Percentiles rank a stretch among this genome's conserved stretches.
phyloP scores from a whole-genome alignment of 2,888 invertebrate species.

The Meghimatium bilineatum region DNA sequence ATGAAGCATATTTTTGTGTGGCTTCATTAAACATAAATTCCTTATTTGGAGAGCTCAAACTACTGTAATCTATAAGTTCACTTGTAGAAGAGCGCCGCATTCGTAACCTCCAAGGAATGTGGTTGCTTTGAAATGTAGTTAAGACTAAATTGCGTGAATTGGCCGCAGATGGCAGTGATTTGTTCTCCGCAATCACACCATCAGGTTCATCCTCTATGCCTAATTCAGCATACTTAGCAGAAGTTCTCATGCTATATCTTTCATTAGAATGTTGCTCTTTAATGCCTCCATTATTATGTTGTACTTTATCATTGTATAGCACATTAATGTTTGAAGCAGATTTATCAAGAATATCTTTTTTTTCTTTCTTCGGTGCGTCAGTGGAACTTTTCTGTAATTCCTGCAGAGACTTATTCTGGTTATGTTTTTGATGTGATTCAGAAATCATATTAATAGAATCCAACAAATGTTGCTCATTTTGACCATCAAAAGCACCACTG shows the following conservation, averaged over 20 bases:
- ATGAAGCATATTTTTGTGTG: background rate
- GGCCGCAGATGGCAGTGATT: background rate
- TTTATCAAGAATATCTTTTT: background rate
- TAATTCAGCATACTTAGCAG: background rate
- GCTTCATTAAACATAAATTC: background rate
- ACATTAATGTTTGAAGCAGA: background rate
- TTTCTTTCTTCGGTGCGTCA: background rate
- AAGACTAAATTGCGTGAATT: background rate
- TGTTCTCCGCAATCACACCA: background rate
- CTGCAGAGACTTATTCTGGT: background rate
- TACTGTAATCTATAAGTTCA: slow-evolving; percentile 36
- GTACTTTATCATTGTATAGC: background rate
- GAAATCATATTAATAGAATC: background rate
- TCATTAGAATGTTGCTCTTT: background rate
- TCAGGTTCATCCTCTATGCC: background rate
- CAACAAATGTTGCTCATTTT: background rate
- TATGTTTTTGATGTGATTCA: background rate
- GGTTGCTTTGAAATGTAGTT: background rate
- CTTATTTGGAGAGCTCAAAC: slow-evolving; percentile 3
- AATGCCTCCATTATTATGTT: background rate
- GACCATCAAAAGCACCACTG: background rate
- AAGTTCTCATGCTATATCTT: background rate
- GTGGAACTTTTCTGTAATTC: background rate
- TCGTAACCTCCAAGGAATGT: background rate
- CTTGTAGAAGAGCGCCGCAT: slow-evolving; percentile 42